Evolutionary conservation across 2,888 invertebrate genomes (phyloP), one percentile per base, ranked within the genome.

Genomic region (Ochlodes sylvanus): DNA sequence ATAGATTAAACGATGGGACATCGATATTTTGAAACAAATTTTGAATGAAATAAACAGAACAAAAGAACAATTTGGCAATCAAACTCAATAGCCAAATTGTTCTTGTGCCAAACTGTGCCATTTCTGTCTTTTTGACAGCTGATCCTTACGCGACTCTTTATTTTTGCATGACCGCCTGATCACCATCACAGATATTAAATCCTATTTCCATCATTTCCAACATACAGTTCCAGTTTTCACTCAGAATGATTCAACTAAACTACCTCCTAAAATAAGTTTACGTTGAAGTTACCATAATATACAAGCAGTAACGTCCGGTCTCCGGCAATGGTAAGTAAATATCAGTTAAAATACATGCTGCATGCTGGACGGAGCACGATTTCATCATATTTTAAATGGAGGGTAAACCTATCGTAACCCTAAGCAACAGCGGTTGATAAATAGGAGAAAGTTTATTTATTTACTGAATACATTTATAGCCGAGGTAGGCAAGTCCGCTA

Each of bases 361-460:
- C n/a, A n/a, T n/a, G 47, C 57, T 47, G 58, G 58, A 38, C 57
- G 14, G 47, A 7, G 56, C 58, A 65, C 65, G 65, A 58, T 65
- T 63, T 58, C 58, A 58, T 65, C 65, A 66, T 66, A 66, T 66
- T 66, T 66, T 66, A 66, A 66, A 66, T 60, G 58, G 70, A 54
- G 58, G 68, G 61, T 62, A 69, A 19, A 64, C 66, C 63, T 66
- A 57, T 47, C 67, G 60, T 68, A 52, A 63, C 52, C 52, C 68
- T 63, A n/a, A 58, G 44, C 15, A 55, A 32, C 27, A 27, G 44
- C 42, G 32, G 54, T 52, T 55, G 62, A 66, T 60, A 72, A 72
- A 69, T 68, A 67, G 66, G 66, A 66, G 66, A 66, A 66, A 66
- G 66, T 66, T 32, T 15, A 52, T 54, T 50, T 60, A 66, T 60